phyloP scores from a whole-genome alignment of 1,140 invertebrate species.

The Conopomorpha cramerella region DNA sequence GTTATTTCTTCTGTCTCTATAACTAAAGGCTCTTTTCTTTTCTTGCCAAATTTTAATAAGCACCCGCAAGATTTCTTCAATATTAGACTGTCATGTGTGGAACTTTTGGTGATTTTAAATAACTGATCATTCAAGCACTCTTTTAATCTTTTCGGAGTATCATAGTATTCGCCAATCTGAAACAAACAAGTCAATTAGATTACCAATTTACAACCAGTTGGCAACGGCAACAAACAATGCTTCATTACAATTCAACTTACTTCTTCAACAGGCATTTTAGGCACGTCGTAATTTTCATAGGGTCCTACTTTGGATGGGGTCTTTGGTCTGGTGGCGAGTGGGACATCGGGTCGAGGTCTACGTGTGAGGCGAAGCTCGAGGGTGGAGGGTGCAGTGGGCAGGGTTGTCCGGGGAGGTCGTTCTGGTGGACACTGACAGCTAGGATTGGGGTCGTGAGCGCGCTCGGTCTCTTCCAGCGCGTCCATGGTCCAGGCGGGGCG shows the following conservation, averaged over 20 bases:
- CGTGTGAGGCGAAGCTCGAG: constrained; percentile 51
- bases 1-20: constrained; percentile 39
- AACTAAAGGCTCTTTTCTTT: constrained; percentile 40
- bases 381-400: constrained; percentile 36
- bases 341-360: constrained; percentile 39
- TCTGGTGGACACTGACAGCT: constrained; percentile 8
- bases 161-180: constrained; percentile 66
- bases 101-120: constrained; percentile 64
- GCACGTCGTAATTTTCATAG: constrained; percentile 80
- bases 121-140: constrained; percentile 67
- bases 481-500: constrained; percentile 70
- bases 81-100: constrained; percentile 58
- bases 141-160: constrained; percentile 77
- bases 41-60: constrained; percentile 55
- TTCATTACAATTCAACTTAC: too few relatives aligned
- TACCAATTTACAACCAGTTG: too few relatives aligned
- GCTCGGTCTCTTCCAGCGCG: constrained; percentile 12
- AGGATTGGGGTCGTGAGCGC: background rate
- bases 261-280: constrained; percentile 64
- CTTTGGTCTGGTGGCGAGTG: constrained; percentile 14
- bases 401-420: constrained; percentile 13
- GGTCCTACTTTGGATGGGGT: constrained; percentile 44
- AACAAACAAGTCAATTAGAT: background rate
- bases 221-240: too few relatives aligned
- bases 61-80: constrained; percentile 68